phyloP scores from a whole-genome alignment of 2,888 invertebrate genomes.

The Parascotia fuliginaria region DNA sequence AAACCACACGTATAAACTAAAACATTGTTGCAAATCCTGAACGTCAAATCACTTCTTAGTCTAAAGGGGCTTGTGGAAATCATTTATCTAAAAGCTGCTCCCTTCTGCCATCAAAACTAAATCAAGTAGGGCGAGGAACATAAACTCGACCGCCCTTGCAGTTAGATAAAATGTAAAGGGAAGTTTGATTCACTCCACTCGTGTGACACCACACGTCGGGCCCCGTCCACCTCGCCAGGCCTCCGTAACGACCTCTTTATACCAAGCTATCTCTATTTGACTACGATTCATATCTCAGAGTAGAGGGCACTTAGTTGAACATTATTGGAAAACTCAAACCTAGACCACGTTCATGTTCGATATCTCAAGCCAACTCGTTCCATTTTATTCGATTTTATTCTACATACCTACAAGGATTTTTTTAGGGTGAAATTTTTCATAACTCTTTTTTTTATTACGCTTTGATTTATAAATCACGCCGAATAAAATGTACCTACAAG shows the following conservation, averaged over 20 bases:
- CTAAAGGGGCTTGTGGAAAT: conserved; percentile 58
- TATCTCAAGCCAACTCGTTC: conserved; percentile 23
- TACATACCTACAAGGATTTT: conserved; percentile 12
- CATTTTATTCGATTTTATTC: conserved; percentile 30
- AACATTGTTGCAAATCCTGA: conserved; percentile 76
- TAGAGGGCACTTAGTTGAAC: conserved; percentile 70
- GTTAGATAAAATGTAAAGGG: conserved; percentile 82
- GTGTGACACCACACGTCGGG: conserved; percentile 71
- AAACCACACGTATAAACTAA: conserved; percentile 68
- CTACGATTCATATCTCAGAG: conserved; percentile 75
- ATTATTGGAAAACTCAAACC: conserved; percentile 75
- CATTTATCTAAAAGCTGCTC: conserved; percentile 82
- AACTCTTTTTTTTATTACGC: conserved; percentile 8
- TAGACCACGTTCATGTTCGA: conserved; percentile 51
- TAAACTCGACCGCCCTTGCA: conserved; percentile 82
- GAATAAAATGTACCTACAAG: no score
- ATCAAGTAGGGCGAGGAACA: conserved; percentile 81
- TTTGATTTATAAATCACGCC: conserved; percentile 2
- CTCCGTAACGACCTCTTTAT: conserved; percentile 78
- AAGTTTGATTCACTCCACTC: conserved; percentile 78
- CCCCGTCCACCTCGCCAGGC: conserved; percentile 48
- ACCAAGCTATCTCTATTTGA: conserved; percentile 77
- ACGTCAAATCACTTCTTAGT: conserved; percentile 52
- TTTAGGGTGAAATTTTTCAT: conserved; percentile 4
- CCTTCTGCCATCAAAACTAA: conserved; percentile 83